Percentiles rank a stretch among this genome's conserved stretches.
Conservation (phyloP, 2,888 invertebrate genomes). For the Cerastis rubricosa region DNA sequence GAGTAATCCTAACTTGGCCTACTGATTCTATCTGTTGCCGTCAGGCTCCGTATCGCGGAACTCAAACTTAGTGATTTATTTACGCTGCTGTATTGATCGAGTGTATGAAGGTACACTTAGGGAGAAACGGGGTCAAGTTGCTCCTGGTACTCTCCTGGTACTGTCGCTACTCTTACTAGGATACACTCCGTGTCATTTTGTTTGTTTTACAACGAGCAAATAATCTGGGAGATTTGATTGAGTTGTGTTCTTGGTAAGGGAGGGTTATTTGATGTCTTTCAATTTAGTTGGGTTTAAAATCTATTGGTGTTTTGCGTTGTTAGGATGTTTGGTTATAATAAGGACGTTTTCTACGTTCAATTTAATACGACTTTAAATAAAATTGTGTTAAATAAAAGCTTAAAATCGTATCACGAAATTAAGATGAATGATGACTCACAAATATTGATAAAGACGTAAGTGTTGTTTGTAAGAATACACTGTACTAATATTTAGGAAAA, state of each 20-base stretch:
- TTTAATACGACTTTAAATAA: neutral
- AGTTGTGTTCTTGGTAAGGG: constrained; percentile 55
- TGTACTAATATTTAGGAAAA: neutral
- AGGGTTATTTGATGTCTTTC: constrained; percentile 59
- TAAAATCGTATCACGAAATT: neutral
- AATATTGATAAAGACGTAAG: neutral
- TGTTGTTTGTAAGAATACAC: neutral
- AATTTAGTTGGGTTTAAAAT: constrained; percentile 23
- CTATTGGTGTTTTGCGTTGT: constrained; percentile 10
- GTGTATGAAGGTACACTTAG: constrained; percentile 80
- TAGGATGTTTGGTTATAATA: neutral
- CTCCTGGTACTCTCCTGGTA: constrained; percentile 19
- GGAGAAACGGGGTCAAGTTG: constrained; percentile 86
- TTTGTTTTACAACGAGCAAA: constrained; percentile 80
- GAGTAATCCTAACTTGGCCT: constrained; percentile 67
- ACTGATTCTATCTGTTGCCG: constrained; percentile 61
- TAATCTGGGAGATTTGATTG: constrained; percentile 72
- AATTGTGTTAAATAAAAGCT: neutral
- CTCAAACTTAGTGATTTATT: constrained; percentile 88
- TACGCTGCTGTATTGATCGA: constrained; percentile 87
- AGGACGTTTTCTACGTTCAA: neutral
- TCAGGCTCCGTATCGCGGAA: constrained; percentile 70
- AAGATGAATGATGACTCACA: no score
- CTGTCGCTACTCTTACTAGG: constrained; percentile 62
- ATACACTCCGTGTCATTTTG: constrained; percentile 80